Evolutionary conservation across 2,888 invertebrate genomes (phyloP), one percentile per base, ranked within the genome.

Genomic region (Andrena bicolor): DNA sequence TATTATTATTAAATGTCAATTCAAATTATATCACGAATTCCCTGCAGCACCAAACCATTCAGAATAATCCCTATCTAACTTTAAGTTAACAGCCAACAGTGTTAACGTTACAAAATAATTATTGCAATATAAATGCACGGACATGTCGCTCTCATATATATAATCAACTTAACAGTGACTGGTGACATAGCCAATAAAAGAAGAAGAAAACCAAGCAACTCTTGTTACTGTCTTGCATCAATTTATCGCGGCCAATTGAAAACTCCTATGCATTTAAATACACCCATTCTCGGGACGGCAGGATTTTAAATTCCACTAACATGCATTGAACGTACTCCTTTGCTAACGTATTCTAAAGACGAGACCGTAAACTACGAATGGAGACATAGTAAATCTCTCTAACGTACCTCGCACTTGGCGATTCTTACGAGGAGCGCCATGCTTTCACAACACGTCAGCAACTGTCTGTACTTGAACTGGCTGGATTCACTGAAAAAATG

Each of bases 371-470:
- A 35, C 28, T n/a, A 20, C 23, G 4, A 26, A 2, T 13, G 28
- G 48, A 23, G 41, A 41, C 35, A 41, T 41, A 7, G 32, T 2
- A 30, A 51, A 41, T 30, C 20, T n/a, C n/a, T n/a, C 16, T 53
- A 53, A 81, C 80, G 61, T 90, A 92, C 92, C 91, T 92, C 90
- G 73, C 64, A 79, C 75, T 78, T 89, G n/a, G 80, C 84, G 6
- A 89, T 85, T 86, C 85, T 90, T 71, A 73, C 83, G 70, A 92
- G 88, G 48, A 90, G 83, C 77, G 90, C 89, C 92, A 92, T 92
- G 80, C 64, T 85, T 64, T 65, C 64, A 20, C 64, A 82, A 75
- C 78, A 78, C 74, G 76, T 83, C 77, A 70, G 30, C 35, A n/a
- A 72, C 78, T 16, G 80, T 72, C 81, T 75, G 64, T 69, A 13